Percentiles rank a stretch among this genome's conserved stretches.
Conservation (phyloP, 2,888 invertebrate genomes). For the Cheiracanthium punctorium region DNA sequence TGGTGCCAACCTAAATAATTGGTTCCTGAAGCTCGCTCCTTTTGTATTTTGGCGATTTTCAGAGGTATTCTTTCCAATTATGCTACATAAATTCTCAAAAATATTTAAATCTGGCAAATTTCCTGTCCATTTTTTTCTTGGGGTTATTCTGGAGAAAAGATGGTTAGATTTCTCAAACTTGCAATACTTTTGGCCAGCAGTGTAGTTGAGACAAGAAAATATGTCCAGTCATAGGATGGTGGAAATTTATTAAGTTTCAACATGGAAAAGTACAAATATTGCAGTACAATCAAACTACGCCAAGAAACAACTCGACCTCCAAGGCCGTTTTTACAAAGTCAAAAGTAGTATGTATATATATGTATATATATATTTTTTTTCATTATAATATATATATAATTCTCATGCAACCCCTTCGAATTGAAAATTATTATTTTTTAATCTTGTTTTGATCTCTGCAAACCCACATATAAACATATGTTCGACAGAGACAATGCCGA, state of each 20-base stretch:
- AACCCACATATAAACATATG: slow-evolving; percentile 49
- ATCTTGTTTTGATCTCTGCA: slow-evolving; percentile 63
- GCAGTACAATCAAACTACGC: slow-evolving; percentile 78
- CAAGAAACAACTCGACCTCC: slow-evolving; percentile 71
- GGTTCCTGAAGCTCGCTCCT: no score
- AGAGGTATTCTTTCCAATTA: no score
- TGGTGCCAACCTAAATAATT: no score
- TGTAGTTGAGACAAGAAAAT: not conserved
- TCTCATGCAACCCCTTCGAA: slow-evolving; percentile 69
- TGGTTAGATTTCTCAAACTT: no score
- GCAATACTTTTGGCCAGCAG: no score
- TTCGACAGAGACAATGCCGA: slow-evolving; percentile 59
- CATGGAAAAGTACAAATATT: slow-evolving; percentile 82
- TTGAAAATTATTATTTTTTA: slow-evolving; percentile 63
- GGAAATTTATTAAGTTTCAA: slow-evolving; percentile 79
- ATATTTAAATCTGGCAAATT: no score
- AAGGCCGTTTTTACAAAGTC: slow-evolving; percentile 68
- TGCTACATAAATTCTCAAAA: no score
- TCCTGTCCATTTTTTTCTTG: no score
- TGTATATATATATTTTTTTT: slow-evolving; percentile 53
- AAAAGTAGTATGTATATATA: slow-evolving; percentile 70
- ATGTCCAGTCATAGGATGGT: slow-evolving; percentile 50
- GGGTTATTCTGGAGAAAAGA: no score
- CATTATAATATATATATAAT: slow-evolving; percentile 67
- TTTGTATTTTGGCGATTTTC: no score